phyloP scores from a whole-genome alignment of 2,113 vertebrate species.

The Onychostoma macrolepis region DNA sequence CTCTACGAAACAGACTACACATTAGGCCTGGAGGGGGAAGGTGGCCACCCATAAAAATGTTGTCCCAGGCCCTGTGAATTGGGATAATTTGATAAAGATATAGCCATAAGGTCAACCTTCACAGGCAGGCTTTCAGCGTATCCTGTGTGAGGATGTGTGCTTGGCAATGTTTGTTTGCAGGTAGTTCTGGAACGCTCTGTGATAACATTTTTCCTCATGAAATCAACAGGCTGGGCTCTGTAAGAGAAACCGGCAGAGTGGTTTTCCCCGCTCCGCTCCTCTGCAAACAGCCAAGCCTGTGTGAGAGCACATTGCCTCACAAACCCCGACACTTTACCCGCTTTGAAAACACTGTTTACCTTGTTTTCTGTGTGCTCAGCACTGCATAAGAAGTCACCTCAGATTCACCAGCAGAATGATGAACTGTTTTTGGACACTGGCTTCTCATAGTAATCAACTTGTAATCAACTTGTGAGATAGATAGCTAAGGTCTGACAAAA shows the following conservation, averaged over 20 bases:
- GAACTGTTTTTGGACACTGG: neutral
- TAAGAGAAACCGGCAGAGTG: constrained; percentile 57
- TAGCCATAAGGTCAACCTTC: neutral
- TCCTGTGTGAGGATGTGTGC: constrained; percentile 46
- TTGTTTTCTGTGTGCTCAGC: constrained; percentile 64
- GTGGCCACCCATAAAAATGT: neutral
- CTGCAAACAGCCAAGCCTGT: constrained; percentile 70
- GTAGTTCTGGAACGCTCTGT: constrained; percentile 64
- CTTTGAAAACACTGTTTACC: constrained; percentile 68
- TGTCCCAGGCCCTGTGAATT: neutral
- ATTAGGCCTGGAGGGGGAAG: neutral
- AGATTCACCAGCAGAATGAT: constrained; percentile 48
- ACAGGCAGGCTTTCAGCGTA: constrained; percentile 17
- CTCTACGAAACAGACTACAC: neutral
- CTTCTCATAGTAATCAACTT: neutral
- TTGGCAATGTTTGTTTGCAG: constrained; percentile 65
- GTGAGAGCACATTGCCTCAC: constrained; percentile 54
- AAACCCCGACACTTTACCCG: constrained; percentile 68
- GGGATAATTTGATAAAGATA: constrained; percentile 6
- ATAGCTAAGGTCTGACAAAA: neutral
- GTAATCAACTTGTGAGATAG: neutral
- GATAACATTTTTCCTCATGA: constrained; percentile 73
- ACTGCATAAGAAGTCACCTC: constrained; percentile 58
- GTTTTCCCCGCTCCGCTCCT: constrained; percentile 36
- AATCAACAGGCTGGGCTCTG: constrained; percentile 73